phyloP scores from a whole-genome alignment of 2,888 invertebrate species.

The Sesamia inferens region DNA sequence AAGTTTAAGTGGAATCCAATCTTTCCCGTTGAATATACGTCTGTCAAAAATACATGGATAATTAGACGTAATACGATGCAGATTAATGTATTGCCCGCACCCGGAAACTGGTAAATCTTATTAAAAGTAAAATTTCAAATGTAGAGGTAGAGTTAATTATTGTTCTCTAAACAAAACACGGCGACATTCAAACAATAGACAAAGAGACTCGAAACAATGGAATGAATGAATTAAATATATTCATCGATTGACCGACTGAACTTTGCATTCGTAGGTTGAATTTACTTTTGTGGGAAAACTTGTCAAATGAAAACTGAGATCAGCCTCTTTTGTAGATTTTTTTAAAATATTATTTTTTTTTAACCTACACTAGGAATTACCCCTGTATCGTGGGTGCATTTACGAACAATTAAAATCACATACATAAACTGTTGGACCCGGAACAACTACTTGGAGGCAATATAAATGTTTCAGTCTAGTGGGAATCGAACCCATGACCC shows the following conservation, averaged over 20 bases:
- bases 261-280: constrained; percentile 11
- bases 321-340: too few species aligned
- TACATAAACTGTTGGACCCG: too few species aligned
- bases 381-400: too few species aligned
- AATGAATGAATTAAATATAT: constrained; percentile 29
- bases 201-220: constrained; percentile 30
- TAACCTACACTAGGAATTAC: too few species aligned
- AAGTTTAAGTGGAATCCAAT: too few species aligned
- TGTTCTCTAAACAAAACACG: constrained; percentile 5
- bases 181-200: constrained; percentile 29
- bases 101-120: neutral
- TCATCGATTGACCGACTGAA: constrained; percentile 46
- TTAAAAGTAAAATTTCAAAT: neutral
- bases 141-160: too few species aligned
- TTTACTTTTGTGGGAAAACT: neutral
- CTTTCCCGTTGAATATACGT: neutral
- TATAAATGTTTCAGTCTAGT: too few species aligned
- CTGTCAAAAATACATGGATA: neutral
- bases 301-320: neutral
- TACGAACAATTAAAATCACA: too few species aligned
- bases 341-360: too few species aligned
- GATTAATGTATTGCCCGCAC: neutral
- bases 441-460: too few species aligned
- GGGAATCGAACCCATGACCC: too few species aligned
- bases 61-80: neutral